Conservation (phyloP, 1,140 invertebrate genomes). For the Drosophila pachea region DNA sequence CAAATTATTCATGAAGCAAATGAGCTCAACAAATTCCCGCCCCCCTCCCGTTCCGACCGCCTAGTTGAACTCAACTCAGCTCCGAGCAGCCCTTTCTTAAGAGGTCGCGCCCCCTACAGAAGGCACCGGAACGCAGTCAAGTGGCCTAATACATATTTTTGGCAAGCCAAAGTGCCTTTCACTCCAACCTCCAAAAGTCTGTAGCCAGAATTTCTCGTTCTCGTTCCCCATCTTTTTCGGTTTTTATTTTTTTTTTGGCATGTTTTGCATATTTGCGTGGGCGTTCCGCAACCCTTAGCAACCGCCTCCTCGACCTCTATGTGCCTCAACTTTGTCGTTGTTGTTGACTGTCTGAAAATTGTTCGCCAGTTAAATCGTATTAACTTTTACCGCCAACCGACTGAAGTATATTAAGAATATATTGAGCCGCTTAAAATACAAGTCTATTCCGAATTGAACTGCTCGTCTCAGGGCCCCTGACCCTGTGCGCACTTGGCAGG, state of each 20-base stretch:
- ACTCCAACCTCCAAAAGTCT: conserved; percentile 22
- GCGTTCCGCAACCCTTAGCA: not conserved
- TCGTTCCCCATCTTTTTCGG: conserved; percentile 3
- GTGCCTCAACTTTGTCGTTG: not conserved
- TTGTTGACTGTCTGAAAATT: conserved; percentile 54
- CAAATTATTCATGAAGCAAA: conserved; percentile 75
- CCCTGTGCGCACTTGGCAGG: conserved; percentile 47
- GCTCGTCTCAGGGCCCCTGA: conserved; percentile 15
- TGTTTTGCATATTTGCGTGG: conserved; percentile 68
- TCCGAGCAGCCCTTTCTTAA: conserved; percentile 4
- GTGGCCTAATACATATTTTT: conserved; percentile 77
- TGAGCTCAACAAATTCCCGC: conserved; percentile 69
- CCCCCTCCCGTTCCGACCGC: not conserved
- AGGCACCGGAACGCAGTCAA: conserved; percentile 44
- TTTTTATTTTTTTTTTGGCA: conserved; percentile 32
- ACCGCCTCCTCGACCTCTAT: not conserved
- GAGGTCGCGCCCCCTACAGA: not conserved
- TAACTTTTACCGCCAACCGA: conserved; percentile 71
- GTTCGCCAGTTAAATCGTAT: conserved; percentile 71
- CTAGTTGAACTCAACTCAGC: conserved; percentile 2
- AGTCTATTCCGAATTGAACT: conserved; percentile 47
- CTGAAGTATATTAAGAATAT: conserved; percentile 76
- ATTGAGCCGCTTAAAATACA: conserved; percentile 72
- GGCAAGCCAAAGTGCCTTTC: conserved; percentile 52
- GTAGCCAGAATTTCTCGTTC: conserved; percentile 22